Conservation (phyloP, 1,140 invertebrate species). For the fruit fly (Drosophila melanogaster) region Release_6_plus_ISO1_MT NT_033777.3:7691001-7691500, state of each 20-base stretch:
- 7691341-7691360: slow-evolving; percentile 26
- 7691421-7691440: slow-evolving; percentile 9
- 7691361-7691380: slow-evolving; percentile 49
- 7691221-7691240: slow-evolving; percentile 69
- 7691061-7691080: slow-evolving; percentile 38
- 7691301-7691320: slow-evolving; percentile 73
- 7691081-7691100: slow-evolving; percentile 23
- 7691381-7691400: slow-evolving; percentile 52
- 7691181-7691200: slow-evolving; percentile 38
- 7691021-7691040: slow-evolving; percentile 59
- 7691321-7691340: slow-evolving; percentile 50
- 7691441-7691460: slow-evolving; percentile 9
- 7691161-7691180: slow-evolving; percentile 79
- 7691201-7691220: slow-evolving; percentile 64
- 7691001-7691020: slow-evolving; percentile 68
- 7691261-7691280: slow-evolving; percentile 30
- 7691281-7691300: slow-evolving; percentile 63
- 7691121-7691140: slow-evolving; percentile 79
- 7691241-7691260: slow-evolving; percentile 26
- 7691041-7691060: slow-evolving; percentile 48
- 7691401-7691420: slow-evolving; percentile 52
- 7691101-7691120: slow-evolving; percentile 58
- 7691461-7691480: slow-evolving; percentile 21
- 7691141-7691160: slow-evolving; percentile 82
- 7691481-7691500: neutral